Evolutionary conservation across 2,797 vertebrate genomes (phyloP).

Genomic region (Ciconia nigra): DNA sequence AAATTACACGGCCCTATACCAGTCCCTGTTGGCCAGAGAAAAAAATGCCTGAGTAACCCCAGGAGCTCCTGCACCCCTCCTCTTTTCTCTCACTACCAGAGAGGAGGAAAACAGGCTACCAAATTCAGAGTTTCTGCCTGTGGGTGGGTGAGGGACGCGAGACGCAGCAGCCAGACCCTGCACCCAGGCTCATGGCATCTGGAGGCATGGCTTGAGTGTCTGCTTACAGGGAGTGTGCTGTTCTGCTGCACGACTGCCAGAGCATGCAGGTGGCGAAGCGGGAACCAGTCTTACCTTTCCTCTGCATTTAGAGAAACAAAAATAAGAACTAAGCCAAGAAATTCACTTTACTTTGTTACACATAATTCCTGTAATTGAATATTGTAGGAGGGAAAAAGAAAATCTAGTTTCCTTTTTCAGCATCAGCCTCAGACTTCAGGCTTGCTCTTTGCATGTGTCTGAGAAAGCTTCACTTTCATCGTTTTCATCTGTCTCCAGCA

Average conservation of each 20-base stretch:
- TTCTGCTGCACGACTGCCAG: not conserved
- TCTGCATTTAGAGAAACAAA: not conserved
- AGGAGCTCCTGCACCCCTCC: not conserved
- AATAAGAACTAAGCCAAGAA: not conserved
- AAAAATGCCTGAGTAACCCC: not conserved
- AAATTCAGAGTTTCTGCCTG: not conserved
- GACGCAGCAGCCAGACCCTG: not conserved
- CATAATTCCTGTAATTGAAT: not conserved
- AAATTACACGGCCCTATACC: not conserved
- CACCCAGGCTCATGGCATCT: not conserved
- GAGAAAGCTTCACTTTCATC: not conserved
- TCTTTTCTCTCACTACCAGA: not conserved
- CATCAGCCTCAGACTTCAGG: not conserved
- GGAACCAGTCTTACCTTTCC: not conserved
- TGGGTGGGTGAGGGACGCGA: rapidly evolving
- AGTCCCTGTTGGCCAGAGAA: not conserved
- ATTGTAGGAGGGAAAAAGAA: rapidly evolving
- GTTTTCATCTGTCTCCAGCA: not conserved
- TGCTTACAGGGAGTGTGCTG: not conserved
- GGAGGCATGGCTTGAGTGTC: not conserved
- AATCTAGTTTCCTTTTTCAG: not conserved
- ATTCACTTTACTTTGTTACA: not conserved
- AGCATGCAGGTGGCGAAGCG: not conserved
- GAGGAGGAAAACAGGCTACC: not conserved
- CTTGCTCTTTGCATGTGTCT: not conserved